Evolutionary conservation across 2,113 vertebrate species (phyloP), one percentile per base, ranked within the genome.

Genomic region (Ochotona curzoniae): DNA sequence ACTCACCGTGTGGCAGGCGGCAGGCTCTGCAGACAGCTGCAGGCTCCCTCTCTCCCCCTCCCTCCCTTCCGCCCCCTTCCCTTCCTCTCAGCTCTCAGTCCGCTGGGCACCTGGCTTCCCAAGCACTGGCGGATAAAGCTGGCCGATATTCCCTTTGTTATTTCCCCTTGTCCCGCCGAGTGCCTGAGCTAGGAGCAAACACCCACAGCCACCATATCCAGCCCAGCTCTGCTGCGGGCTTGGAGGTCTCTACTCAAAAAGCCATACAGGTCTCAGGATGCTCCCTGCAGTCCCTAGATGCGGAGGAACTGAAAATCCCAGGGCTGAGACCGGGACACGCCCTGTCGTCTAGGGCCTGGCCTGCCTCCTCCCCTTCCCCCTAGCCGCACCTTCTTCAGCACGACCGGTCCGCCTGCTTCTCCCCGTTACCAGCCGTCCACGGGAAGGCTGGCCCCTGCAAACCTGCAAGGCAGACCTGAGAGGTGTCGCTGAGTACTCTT

Each of bases 1-100:
- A 97, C 93, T 98, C 97, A 96, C 94, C 71, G 1, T 0, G 63
- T 80, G 93, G 95, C 96, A 92, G 97, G 94, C 73, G 15, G 57
- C 89, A 93, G 90, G 94, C 95, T 93, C 92, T 91, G 85, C 90
- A 61, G 94, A 90, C 95, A 93, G 96, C 96, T 93, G 93, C 93
- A 21, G 54, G 8, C 54, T 14, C 30, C 11, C 25, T 47, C 61
- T 49, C 10, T 10, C 44, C 23, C 8, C n/a, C 30, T 17, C 10
- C 18, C 5, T 38, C 60, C 47, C 44, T 12, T 1, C 5, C 7
- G 2, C 8, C 7, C 9, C 8, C 13, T 0, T 0, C 1, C 1
- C 12, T 12, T 8, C 5, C 17, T 11, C 61, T 6, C 17, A 5
- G n/a, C 12, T 6, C 15, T 57, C 38, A 13, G 75, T 26, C 28